Conservation (phyloP, 2,113 vertebrate genomes). For the Irena cyanogastra region DNA sequence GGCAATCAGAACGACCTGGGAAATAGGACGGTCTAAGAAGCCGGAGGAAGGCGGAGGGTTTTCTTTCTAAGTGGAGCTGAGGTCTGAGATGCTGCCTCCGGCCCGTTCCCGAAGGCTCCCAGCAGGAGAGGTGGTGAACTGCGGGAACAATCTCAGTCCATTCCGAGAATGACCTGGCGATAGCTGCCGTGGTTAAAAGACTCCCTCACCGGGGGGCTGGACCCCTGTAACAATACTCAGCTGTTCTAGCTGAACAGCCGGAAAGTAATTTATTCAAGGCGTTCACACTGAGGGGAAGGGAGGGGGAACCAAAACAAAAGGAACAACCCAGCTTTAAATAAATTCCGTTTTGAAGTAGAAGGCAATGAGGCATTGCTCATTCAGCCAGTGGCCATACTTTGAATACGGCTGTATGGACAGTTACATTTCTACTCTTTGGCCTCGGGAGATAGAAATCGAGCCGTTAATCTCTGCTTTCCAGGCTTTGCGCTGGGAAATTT, state of each 20-base stretch:
- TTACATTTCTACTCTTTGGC: background rate
- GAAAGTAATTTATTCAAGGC: background rate
- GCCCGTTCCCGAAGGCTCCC: background rate
- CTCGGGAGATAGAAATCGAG: background rate
- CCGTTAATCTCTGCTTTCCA: background rate
- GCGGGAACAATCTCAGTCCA: background rate
- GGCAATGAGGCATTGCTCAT: background rate
- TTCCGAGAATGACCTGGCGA: background rate
- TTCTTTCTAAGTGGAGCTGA: background rate
- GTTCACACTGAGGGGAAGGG: background rate
- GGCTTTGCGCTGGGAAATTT: background rate
- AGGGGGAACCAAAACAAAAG: background rate
- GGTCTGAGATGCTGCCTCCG: background rate
- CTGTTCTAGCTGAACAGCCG: background rate
- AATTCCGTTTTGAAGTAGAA: background rate
- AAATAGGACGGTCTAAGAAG: background rate
- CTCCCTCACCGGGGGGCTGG: background rate
- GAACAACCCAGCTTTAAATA: background rate
- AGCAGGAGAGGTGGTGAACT: background rate
- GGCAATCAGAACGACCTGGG: background rate
- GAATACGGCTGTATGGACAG: rapidly evolving
- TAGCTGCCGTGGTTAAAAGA: background rate
- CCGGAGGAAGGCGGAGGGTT: rapidly evolving
- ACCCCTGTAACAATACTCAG: too few species aligned
- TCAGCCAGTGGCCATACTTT: background rate